Evolutionary conservation across 2,888 invertebrate species (phyloP), one percentile per base, ranked within the genome.

Genomic region (Peribatodes rhomboidaria): DNA sequence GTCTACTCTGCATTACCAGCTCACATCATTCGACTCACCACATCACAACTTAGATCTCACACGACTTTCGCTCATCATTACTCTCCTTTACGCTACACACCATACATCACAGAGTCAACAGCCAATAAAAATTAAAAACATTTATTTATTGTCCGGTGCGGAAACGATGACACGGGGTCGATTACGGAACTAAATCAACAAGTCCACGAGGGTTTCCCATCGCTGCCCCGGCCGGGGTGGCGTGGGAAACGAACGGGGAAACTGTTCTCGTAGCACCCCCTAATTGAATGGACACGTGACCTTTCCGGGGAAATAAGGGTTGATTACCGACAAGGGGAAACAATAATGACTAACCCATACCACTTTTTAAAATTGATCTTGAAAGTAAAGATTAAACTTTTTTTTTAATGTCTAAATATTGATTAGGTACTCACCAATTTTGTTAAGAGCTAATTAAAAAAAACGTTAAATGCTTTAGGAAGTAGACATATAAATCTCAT

Each of bases 151-250:
- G 78, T 78, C 75, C 71, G 68, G 72, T 77, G 89, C 91, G 91
- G 91, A 90, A 89, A 86, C 71, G 79, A 79, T 76, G 80, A 79
- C 79, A 77, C 80, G 82, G 81, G 83, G 76, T 84, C 82, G 82
- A 86, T 85, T 83, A 83, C 81, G 83, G 82, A 84, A 86, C 86
- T 86, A 85, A 90, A 87, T 87, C 88, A 89, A 90, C 89, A 90
- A 89, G 86, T 87, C 88, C 87, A 90, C 88, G 89, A 89, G 80
- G 87, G 86, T 87, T 90, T 90, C 90, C 85, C 85, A 84, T 83
- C 73, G 70, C 61, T 62, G 67, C n/a, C n/a, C n/a, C n/a, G 46
- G 39, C 58, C 27, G 37, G 66, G 71, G 78, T 77, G 79, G 84
- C 91, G 92, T 92, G 92, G 92, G 92, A 92, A 92, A 82, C 83